Conservation (phyloP, 2,797 vertebrate species). For the Siniperca obscura region DNA sequence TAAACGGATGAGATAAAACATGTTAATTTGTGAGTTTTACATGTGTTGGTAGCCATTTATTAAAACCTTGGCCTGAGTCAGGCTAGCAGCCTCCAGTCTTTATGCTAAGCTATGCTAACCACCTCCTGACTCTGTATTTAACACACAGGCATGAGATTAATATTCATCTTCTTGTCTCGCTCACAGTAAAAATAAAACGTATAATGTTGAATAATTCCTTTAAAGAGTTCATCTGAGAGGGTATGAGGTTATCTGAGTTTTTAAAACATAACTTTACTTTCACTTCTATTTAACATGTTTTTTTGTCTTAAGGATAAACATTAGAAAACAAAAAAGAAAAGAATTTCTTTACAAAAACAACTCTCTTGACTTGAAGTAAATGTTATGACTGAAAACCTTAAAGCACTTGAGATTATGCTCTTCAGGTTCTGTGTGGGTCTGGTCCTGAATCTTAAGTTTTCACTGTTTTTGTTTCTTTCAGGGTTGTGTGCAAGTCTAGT, state of each 20-base stretch:
- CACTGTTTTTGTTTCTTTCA: not conserved
- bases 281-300: not conserved
- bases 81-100: not conserved
- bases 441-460: not conserved
- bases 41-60: not conserved
- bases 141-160: not conserved
- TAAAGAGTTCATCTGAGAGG: not conserved
- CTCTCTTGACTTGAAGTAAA: not conserved
- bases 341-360: not conserved
- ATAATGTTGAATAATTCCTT: not conserved
- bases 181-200: too few species aligned
- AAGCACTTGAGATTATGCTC: not conserved
- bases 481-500: slow-evolving; percentile 32
- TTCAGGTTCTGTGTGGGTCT: not conserved
- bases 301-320: not conserved
- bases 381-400: not conserved
- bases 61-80: not conserved
- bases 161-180: not conserved
- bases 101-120: slow-evolving; percentile 1
- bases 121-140: too few species aligned
- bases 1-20: not conserved
- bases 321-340: not conserved
- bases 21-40: not conserved
- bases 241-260: too few species aligned
- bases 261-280: not conserved